Percentiles rank a stretch among this genome's conserved stretches.
These are phyloP conservation scores for Pseudochaenichthys georgianus DNA, from an alignment of 2,797 vertebrate genomes.

Conservation along the genomic window DNA sequence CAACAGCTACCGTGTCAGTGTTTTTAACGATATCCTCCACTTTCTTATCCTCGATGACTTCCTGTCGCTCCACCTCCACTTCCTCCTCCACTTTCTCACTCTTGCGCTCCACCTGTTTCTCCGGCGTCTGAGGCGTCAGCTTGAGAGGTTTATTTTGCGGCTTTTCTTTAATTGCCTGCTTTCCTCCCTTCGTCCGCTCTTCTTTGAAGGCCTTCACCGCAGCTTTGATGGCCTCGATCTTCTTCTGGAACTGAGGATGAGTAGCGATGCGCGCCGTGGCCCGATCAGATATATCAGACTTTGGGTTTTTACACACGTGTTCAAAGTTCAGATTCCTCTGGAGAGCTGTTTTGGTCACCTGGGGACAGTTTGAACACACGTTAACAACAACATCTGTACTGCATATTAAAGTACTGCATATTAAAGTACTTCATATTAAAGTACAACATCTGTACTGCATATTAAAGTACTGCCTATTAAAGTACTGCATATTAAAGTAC, in stretches of 20 bases:
- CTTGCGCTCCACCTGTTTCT: neutral
- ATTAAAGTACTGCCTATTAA: too few relatives aligned
- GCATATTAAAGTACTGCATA: too few relatives aligned
- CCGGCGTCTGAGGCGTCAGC: constrained; percentile 7
- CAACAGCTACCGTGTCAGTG: neutral
- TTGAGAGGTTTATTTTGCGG: constrained; percentile 30
- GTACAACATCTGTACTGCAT: too few relatives aligned
- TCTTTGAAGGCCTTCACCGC: constrained; percentile 82
- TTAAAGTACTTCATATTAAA: too few relatives aligned
- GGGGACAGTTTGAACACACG: neutral
- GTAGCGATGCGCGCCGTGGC: constrained; percentile 90
- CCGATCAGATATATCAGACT: constrained; percentile 86
- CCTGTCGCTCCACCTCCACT: neutral
- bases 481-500: too few relatives aligned
- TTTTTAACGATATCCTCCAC: constrained; percentile 9
- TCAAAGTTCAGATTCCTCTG: constrained; percentile 90
- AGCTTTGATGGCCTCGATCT: constrained; percentile 86
- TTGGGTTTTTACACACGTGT: constrained; percentile 88
- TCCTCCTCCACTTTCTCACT: constrained; percentile 17
- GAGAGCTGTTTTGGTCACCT: constrained; percentile 92
- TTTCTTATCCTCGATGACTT: constrained; percentile 16
- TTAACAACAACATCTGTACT: too few relatives aligned
- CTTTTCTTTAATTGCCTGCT: constrained; percentile 25
- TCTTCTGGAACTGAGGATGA: constrained; percentile 90
- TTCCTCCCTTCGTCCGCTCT: constrained; percentile 61